Evolutionary conservation across 2,113 vertebrate species (phyloP).

Genomic region (Struthidea cinerea): DNA sequence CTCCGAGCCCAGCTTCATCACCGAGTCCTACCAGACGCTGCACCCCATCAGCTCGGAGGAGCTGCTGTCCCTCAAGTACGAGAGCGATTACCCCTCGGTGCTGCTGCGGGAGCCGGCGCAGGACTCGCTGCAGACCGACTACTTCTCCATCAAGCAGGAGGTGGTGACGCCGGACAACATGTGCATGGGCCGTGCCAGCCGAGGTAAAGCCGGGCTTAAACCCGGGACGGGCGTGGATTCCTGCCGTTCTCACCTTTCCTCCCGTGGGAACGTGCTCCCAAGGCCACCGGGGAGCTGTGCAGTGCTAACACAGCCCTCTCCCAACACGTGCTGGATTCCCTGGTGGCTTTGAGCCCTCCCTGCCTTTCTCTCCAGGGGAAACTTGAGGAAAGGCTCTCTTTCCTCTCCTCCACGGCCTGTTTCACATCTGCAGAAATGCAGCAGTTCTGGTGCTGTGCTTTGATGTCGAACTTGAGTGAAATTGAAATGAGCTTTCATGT

Average conservation of each 20-base stretch:
- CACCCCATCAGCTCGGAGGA: slow-evolving; percentile 98
- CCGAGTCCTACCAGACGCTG: slow-evolving; percentile 98
- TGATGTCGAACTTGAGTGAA: neutral
- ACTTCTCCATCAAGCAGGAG: slow-evolving; percentile 95
- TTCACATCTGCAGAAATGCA: neutral
- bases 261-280: rapidly evolving
- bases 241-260: neutral
- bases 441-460: neutral
- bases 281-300: neutral
- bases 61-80: slow-evolving; percentile 94
- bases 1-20: slow-evolving; percentile 98
- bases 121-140: slow-evolving; percentile 86
- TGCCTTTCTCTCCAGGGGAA: neutral
- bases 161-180: slow-evolving; percentile 96
- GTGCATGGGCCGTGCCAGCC: slow-evolving; percentile 94
- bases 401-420: neutral
- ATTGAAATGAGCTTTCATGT: neutral
- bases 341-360: neutral
- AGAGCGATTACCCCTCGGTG: slow-evolving; percentile 89
- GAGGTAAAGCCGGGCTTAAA: slow-evolving; percentile 75
- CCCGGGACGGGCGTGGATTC: neutral
- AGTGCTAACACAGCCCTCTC: neutral
- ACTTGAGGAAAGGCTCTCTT: neutral
- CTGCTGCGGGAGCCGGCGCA: slow-evolving; percentile 87
- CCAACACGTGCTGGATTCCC: neutral